phyloP scores from a whole-genome alignment of 2,113 vertebrate species.

The Saccopteryx bilineata region DNA sequence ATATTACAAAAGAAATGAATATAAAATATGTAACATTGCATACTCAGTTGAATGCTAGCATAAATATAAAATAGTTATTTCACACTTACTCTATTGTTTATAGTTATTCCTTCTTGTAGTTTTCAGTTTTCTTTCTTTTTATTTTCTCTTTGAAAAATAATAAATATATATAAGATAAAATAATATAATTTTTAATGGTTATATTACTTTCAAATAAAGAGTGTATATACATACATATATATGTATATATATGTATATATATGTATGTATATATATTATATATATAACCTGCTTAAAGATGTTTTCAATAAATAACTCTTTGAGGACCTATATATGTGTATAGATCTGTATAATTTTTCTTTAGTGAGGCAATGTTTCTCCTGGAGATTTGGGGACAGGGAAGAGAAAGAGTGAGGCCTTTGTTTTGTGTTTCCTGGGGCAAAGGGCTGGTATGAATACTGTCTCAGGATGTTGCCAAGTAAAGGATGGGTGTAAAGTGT shows the following conservation, averaged over 20 bases:
- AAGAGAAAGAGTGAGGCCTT: background rate
- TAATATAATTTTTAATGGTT: background rate
- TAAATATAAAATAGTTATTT: background rate
- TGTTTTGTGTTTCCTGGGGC: background rate
- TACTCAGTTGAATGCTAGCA: background rate
- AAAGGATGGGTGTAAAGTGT: background rate
- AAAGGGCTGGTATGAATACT: background rate
- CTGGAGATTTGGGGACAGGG: background rate
- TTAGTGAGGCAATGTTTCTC: background rate
- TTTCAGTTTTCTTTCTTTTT: background rate
- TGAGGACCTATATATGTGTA: background rate
- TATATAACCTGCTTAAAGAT: slow-evolving; percentile 6
- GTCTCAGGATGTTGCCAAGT: background rate
- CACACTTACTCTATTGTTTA: background rate
- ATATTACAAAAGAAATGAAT: background rate
- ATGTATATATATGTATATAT: no score
- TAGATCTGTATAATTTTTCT: background rate
- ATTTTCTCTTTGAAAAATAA: background rate
- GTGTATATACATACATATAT: background rate
- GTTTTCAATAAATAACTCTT: background rate
- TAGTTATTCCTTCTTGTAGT: background rate
- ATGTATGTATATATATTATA: background rate
- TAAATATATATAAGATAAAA: background rate
- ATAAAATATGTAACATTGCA: background rate
- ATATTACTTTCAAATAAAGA: background rate